Percentiles rank a stretch among this genome's conserved stretches.
Evolutionary conservation across 2,113 vertebrate species (phyloP).

Genomic region (Sarotherodon lohbergeri): DNA sequence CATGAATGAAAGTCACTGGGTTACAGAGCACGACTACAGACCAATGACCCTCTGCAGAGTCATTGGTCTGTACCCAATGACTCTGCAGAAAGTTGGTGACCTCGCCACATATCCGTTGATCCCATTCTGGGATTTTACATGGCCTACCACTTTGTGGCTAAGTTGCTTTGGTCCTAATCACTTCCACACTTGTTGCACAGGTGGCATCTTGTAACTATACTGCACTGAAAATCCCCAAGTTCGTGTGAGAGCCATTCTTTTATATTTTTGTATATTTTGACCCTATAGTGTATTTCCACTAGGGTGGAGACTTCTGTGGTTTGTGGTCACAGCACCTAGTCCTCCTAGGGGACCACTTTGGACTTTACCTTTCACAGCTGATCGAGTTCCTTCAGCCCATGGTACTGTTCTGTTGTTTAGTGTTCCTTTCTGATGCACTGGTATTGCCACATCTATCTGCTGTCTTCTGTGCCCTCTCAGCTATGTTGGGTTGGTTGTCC

Average conservation of each 20-base stretch:
- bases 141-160: background rate
- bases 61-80: background rate
- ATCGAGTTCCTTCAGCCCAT: background rate
- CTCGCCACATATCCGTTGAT: background rate
- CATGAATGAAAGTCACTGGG: background rate
- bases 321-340: background rate
- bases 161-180: background rate
- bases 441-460: background rate
- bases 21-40: background rate
- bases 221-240: background rate
- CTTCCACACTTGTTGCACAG: background rate
- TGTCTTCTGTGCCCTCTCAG: background rate
- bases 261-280: background rate
- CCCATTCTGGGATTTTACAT: background rate
- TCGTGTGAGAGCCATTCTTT: background rate
- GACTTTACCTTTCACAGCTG: background rate
- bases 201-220: background rate
- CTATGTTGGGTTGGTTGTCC: background rate
- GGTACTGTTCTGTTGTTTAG: background rate
- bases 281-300: background rate
- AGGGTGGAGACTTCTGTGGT: background rate
- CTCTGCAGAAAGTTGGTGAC: background rate
- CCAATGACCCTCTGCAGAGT: background rate
- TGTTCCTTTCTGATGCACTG: background rate
- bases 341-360: background rate